phyloP scores from a whole-genome alignment of 2,113 vertebrate genomes.

The Rhynchopsitta pachyrhyncha region DNA sequence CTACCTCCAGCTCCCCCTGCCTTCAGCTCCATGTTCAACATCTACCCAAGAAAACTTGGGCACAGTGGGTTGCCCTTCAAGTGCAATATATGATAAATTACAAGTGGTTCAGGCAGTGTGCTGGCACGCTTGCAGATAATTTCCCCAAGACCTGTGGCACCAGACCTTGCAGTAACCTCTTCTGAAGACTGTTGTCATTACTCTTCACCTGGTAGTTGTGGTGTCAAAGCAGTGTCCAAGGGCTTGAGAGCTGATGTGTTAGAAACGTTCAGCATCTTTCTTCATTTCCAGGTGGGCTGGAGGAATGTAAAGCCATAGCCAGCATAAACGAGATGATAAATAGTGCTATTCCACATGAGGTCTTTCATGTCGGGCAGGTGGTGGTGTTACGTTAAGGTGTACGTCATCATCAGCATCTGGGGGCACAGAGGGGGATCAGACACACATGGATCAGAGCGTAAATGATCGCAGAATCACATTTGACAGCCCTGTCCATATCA shows the following conservation, averaged over 20 bases:
- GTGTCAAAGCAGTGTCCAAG: not conserved
- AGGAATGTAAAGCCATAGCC: not conserved
- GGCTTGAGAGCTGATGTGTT: not conserved
- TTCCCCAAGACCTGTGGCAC: not conserved
- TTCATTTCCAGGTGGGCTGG: not conserved
- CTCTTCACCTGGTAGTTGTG: not conserved
- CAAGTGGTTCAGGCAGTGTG: not conserved
- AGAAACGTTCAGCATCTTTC: not conserved
- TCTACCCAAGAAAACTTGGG: not conserved
- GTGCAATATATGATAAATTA: not conserved
- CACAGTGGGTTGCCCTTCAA: not conserved
- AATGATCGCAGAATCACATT: accelerated
- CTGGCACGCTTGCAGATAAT: accelerated
- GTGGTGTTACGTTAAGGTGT: not conserved
- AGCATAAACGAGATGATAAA: not conserved
- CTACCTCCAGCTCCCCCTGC: not conserved
- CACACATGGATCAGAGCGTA: accelerated
- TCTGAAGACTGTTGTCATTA: not conserved
- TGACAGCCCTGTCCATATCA: accelerated
- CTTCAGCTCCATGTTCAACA: not conserved
- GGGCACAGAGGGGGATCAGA: no score
- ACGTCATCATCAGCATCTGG: not conserved
- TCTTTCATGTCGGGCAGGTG: accelerated
- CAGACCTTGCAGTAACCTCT: not conserved
- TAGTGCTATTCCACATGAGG: not conserved